Conservation (phyloP, 2,888 invertebrate genomes). For the Phania funesta region DNA sequence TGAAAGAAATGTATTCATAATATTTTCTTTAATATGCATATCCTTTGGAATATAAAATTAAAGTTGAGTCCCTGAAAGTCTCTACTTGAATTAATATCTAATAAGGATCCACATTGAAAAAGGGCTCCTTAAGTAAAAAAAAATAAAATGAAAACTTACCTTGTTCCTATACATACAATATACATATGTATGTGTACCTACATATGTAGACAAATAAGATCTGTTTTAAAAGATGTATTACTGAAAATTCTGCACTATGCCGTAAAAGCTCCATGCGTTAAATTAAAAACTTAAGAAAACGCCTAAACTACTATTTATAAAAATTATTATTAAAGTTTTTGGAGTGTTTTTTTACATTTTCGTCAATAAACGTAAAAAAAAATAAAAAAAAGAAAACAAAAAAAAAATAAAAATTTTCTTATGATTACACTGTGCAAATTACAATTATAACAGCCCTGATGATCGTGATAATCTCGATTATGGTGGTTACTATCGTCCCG, state of each 20-base stretch:
- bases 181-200: too few species aligned
- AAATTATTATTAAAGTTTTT: conserved; percentile 40
- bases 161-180: too few species aligned
- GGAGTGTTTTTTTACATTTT: conserved; percentile 57
- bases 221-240: too few species aligned
- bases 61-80: too few species aligned
- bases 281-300: background rate
- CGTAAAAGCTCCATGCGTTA: background rate
- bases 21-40: too few species aligned
- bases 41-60: too few species aligned
- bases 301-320: background rate
- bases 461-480: conserved; percentile 76
- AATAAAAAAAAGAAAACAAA: conserved; percentile 52
- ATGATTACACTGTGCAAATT: conserved; percentile 68
- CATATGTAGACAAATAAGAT: background rate
- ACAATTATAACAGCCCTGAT: conserved; percentile 69
- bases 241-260: too few species aligned
- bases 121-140: too few species aligned
- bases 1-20: too few species aligned
- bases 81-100: too few species aligned
- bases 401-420: conserved; percentile 49
- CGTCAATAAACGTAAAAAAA: conserved; percentile 42
- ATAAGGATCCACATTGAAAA: too few species aligned
- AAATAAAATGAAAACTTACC: too few species aligned
- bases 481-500: conserved; percentile 82